These are phyloP conservation scores for Metellina segmentata DNA, from an alignment of 2,888 invertebrate genomes.

Conservation along the genomic window DNA sequence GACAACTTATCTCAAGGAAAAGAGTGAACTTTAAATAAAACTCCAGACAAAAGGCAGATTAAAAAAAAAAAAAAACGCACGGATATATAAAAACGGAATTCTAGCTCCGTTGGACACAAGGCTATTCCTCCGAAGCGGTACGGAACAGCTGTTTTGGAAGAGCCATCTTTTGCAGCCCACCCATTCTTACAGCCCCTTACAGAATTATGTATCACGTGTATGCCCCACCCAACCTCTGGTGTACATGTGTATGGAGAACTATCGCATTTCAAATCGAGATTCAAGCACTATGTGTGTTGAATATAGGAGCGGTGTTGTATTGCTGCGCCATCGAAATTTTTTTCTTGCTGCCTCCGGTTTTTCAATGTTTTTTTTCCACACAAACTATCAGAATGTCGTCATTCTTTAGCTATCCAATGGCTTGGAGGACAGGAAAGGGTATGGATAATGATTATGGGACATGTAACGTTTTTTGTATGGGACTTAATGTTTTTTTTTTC, in stretches of 20 bases:
- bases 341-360: not conserved
- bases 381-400: constrained; percentile 14
- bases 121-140: not conserved
- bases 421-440: not conserved
- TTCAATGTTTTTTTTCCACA: not conserved
- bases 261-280: constrained; percentile 43
- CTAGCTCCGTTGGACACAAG: constrained; percentile 6
- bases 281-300: constrained; percentile 48
- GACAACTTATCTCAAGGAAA: too few species aligned
- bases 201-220: constrained; percentile 55
- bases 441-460: not conserved
- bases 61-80: not conserved
- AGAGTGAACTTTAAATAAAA: not conserved
- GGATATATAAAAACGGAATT: not conserved
- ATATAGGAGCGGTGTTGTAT: constrained; percentile 1
- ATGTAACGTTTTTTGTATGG: not conserved
- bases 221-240: not conserved
- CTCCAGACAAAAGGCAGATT: not conserved
- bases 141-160: constrained; percentile 45
- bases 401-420: not conserved
- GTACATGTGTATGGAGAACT: not conserved
- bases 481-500: not conserved
- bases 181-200: constrained; percentile 39
- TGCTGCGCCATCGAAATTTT: constrained; percentile 5
- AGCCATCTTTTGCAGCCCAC: constrained; percentile 19